Conservation (phyloP, 2,888 invertebrate species). For the Philopedon plagiatum region DNA sequence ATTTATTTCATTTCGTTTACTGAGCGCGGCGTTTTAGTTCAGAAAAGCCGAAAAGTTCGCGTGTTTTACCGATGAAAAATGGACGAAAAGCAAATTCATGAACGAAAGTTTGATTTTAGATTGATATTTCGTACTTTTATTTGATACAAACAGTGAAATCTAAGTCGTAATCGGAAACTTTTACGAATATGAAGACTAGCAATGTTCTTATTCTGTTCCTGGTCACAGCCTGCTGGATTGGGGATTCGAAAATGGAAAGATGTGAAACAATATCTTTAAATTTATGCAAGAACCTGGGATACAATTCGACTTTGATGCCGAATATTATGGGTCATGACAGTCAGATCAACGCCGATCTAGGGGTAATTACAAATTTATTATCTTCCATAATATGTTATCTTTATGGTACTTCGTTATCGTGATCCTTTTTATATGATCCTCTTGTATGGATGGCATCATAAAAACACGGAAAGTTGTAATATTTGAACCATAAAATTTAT, state of each 20-base stretch:
- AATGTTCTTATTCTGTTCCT: constrained; percentile 31
- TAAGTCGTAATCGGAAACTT: constrained; percentile 20
- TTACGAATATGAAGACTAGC: constrained; percentile 30
- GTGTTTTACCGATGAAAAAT: constrained; percentile 24
- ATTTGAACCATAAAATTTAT: constrained; percentile 40
- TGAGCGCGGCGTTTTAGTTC: constrained; percentile 5
- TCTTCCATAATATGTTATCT: constrained; percentile 51
- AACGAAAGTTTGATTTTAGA: not conserved
- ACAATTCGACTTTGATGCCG: constrained; percentile 90
- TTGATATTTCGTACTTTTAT: constrained; percentile 1
- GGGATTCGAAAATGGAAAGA: constrained; percentile 28
- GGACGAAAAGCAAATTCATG: constrained; percentile 5
- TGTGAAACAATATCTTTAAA: constrained; percentile 87
- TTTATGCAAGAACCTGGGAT: constrained; percentile 86
- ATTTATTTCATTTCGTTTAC: constrained; percentile 18
- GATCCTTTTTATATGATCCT: constrained; percentile 47
- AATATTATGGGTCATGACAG: constrained; percentile 87
- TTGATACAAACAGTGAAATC: constrained; percentile 17
- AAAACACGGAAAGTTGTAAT: constrained; percentile 38
- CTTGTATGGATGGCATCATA: constrained; percentile 34
- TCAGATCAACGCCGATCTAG: constrained; percentile 85
- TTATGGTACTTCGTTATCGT: constrained; percentile 52
- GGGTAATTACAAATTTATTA: constrained; percentile 71
- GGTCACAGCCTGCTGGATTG: constrained; percentile 12
- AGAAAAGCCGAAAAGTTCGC: constrained; percentile 22